Evolutionary conservation across 2,113 vertebrate species (phyloP), one percentile per base, ranked within the genome.

Genomic region (Verasper variegatus): DNA sequence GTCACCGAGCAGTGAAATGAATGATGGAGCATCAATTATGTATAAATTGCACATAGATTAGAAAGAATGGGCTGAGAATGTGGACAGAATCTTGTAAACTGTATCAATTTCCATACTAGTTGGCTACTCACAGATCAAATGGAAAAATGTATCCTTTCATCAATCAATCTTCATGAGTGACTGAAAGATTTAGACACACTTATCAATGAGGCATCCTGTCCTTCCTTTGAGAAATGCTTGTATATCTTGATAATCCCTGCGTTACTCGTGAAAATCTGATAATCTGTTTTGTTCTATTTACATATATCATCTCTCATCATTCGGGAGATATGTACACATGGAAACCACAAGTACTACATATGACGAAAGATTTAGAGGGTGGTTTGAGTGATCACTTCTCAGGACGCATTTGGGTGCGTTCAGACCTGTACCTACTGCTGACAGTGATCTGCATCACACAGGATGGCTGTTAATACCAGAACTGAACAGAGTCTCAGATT

Each of bases 21-120:
- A 75, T 71, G 47, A 86, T 73, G 47, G 54, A 37, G 12, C 57
- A 75, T 86, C 65, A 83, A 89, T 87, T 54, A 79, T 82, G 35
- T 18, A 85, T 87, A 57, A 47, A 40, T 45, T 65, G 27, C 24
- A 54, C 23, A 75, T 71, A 78, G 87, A 82, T 82, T 64, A 67
- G 14, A 66, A 78, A 55, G 69, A 71, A 69, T 69, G 14, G 59
- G 31, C 65, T 70, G 9, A 51, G 26, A 24, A 59, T 68, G n/a
- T 45, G 13, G 83, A 47, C 35, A 71, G 11, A 61, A 59, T 76
- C 21, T 47, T 70, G 51, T 54, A 52, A 68, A 71, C 49, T 61
- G 49, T 52, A 21, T 74, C 3, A 2, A 23, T 70, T 58, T 75
- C 24, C 59, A 63, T 56, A 11, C 20, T 11, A 12, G 42, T 5